Evolutionary conservation across 2,888 invertebrate species (phyloP), one percentile per base, ranked within the genome.

Genomic region (Azorinus chamasolen): DNA sequence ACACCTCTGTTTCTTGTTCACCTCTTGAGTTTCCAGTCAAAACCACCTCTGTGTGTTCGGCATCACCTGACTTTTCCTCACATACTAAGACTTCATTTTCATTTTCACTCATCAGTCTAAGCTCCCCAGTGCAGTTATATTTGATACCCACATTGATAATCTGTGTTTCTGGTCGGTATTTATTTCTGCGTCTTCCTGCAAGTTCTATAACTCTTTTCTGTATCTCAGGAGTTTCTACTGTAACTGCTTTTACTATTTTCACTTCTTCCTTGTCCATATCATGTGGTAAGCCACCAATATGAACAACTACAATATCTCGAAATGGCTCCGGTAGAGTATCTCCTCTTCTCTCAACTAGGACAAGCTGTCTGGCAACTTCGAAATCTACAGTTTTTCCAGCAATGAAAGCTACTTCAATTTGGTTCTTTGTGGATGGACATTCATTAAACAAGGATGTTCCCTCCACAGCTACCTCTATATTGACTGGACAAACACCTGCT

Each of bases 131-230:
- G 68, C 80, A 81, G 5, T 46, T 45, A 16, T 50, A 25, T 27
- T 59, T 66, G 3, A 77, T 12, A 39, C 80, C 76, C n/a, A 81
- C 32, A 50, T 71, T 57, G 18, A 77, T 58, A 2, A 81, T 57
- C 39, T 81, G 80, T 55, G 74, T 70, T 24, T 65, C 72, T 32
- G 62, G 41, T n/a, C 43, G 27, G 25, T 27, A 64, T 12, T 45
- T 58, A 22, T 58, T 59, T n/a, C 69, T 68, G 18, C 27, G 18
- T 39, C 55, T 39, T 20, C 77, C 77, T 32, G 59, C 64, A n/a
- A 81, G 27, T 14, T 77, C 63, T 45, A 81, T 64, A 37, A 53
- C 32, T 37, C 55, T 70, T 41, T 43, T 32, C n/a, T 51, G 10
- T 39, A 50, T 58, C 24, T 45, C 41, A 10, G 59, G 24, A 41